These are phyloP conservation scores for Plecotus auritus DNA, from an alignment of 2,113 vertebrate genomes.

Conservation along the genomic window DNA sequence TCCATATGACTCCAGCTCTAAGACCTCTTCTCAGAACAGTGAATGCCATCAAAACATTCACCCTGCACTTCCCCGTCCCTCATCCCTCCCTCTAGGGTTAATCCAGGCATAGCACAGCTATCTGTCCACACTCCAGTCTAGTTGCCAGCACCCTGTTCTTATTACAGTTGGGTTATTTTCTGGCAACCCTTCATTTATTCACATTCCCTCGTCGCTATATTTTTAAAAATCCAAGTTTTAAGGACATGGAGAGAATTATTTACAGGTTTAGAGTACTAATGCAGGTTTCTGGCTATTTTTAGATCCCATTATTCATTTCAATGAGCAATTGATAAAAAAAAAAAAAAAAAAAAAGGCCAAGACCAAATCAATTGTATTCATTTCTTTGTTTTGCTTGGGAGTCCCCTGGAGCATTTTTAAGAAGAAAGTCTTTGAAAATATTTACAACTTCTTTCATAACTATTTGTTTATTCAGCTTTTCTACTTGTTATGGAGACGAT, in stretches of 20 bases:
- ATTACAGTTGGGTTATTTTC: accelerated
- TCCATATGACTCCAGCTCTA: background rate
- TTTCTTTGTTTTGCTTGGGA: background rate
- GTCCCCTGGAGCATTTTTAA: constrained; percentile 6
- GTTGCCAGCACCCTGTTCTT: background rate
- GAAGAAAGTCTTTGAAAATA: constrained; percentile 35
- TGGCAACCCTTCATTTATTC: background rate
- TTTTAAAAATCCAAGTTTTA: background rate
- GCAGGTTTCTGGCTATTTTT: background rate
- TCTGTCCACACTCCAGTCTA: accelerated
- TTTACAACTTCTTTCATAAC: background rate
- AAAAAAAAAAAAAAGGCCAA: background rate
- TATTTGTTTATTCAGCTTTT: constrained; percentile 41
- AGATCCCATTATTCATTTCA: background rate
- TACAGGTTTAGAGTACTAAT: background rate
- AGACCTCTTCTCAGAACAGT: background rate
- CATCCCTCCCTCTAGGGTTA: accelerated
- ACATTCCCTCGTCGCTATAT: background rate
- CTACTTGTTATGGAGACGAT: background rate
- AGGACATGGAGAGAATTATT: background rate
- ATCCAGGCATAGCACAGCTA: background rate
- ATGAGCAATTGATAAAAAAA: background rate
- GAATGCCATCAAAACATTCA: background rate
- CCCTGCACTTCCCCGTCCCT: accelerated
- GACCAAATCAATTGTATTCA: background rate